phyloP scores from a whole-genome alignment of 1,140 invertebrate genomes.

The Drosophila simulans region DNA sequence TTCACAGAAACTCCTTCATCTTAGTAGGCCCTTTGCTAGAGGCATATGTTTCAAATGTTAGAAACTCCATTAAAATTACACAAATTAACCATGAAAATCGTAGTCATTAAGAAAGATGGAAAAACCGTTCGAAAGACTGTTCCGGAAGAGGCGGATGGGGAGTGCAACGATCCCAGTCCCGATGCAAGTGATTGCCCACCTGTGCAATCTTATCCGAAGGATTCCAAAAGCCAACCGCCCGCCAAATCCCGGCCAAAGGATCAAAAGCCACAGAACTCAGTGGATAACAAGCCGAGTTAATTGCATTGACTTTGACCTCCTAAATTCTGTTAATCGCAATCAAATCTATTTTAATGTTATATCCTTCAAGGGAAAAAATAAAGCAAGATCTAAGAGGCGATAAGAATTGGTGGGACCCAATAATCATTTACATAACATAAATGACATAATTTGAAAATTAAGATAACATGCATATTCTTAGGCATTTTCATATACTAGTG shows the following conservation, averaged over 20 bases:
- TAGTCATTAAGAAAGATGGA: slow-evolving; percentile 47
- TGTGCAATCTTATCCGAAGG: background rate
- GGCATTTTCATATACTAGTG: too few relatives aligned
- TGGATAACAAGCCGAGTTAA: background rate
- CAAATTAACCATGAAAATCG: slow-evolving; percentile 40
- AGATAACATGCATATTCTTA: too few relatives aligned
- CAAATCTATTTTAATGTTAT: too few relatives aligned
- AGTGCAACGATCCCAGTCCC: background rate
- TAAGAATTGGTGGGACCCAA: too few relatives aligned
- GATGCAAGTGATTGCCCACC: background rate
- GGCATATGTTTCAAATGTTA: background rate
- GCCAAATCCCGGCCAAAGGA: background rate
- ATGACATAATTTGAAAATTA: too few relatives aligned
- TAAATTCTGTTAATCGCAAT: too few relatives aligned
- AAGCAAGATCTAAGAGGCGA: too few relatives aligned
- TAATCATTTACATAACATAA: too few relatives aligned
- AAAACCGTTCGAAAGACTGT: slow-evolving; percentile 33
- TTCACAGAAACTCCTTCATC: background rate
- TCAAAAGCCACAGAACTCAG: background rate
- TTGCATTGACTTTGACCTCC: too few relatives aligned
- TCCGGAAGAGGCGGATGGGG: slow-evolving; percentile 1
- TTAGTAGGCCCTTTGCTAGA: slow-evolving; percentile 12
- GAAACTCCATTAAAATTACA: background rate
- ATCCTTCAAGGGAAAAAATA: too few relatives aligned
- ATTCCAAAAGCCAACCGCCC: background rate